Evolutionary conservation across 1,140 invertebrate species (phyloP).

Genomic region (Leptinotarsa texana): DNA sequence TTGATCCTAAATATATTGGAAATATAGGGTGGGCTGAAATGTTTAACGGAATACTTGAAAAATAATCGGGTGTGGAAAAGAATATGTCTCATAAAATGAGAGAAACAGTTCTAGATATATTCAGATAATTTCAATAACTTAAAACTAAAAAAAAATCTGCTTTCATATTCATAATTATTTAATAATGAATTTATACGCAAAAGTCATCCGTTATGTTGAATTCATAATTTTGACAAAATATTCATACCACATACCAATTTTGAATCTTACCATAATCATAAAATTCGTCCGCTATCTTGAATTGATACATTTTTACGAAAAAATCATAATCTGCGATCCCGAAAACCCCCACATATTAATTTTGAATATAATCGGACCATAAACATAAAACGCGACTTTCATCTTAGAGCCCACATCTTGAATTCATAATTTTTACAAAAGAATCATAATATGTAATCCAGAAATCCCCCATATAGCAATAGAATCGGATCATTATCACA

Average conservation of each 20-base stretch:
- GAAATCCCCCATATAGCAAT: not conserved
- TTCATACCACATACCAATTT: not conserved
- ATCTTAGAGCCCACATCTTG: not conserved
- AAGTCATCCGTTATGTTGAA: not conserved
- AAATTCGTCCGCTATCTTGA: not conserved
- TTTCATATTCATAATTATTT: not conserved
- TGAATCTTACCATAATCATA: not conserved
- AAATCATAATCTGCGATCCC: not conserved
- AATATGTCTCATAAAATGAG: not conserved
- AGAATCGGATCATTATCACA: not conserved
- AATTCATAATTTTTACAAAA: not conserved
- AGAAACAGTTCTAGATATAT: not conserved
- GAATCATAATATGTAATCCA: not conserved
- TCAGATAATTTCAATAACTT: not conserved
- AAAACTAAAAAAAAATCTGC: not conserved
- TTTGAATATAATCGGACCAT: not conserved
- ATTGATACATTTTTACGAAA: not conserved
- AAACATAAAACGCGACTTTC: not conserved
- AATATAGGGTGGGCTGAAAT: too few relatives aligned
- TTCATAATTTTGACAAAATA: not conserved
- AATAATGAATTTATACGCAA: not conserved
- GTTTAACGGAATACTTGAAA: not conserved
- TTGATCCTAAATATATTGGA: too few relatives aligned
- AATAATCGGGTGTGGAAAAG: not conserved
- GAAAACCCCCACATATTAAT: not conserved